A percentile compares a stretch with the other conserved stretches of the same genome.
phyloP scores from a whole-genome alignment of 2,888 invertebrate genomes.

The Stenchaetothrips biformis region DNA sequence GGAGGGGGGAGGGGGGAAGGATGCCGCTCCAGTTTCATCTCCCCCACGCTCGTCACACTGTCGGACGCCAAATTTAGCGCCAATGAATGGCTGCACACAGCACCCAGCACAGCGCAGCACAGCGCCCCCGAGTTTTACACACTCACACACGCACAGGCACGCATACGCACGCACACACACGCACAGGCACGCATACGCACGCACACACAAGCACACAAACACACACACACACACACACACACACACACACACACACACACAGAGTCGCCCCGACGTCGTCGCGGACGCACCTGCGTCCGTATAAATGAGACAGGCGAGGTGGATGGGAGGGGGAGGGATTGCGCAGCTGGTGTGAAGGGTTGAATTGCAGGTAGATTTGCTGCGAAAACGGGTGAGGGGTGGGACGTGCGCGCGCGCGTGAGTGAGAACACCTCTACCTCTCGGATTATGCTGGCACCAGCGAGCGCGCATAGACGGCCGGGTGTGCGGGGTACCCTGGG shows the following conservation, averaged over 20 bases:
- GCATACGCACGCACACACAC: no score
- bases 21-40: no score
- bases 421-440: neutral
- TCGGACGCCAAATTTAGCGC: neutral
- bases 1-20: neutral
- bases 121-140: no score
- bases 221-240: no score
- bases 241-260: no score
- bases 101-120: neutral
- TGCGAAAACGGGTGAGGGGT: neutral
- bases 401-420: neutral
- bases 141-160: no score
- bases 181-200: no score
- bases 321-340: neutral
- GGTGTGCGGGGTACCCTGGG: neutral
- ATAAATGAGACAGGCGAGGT: neutral
- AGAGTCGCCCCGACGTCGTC: no score
- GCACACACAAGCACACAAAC: no score
- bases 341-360: neutral
- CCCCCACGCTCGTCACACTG: neutral
- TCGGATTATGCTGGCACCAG: no score
- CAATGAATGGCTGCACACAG: neutral
- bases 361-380: neutral
- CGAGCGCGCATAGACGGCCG: no score
- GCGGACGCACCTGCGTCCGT: conserved; percentile 2